Evolutionary conservation across 2,888 invertebrate species (phyloP).

Genomic region (Dryobota labecula): DNA sequence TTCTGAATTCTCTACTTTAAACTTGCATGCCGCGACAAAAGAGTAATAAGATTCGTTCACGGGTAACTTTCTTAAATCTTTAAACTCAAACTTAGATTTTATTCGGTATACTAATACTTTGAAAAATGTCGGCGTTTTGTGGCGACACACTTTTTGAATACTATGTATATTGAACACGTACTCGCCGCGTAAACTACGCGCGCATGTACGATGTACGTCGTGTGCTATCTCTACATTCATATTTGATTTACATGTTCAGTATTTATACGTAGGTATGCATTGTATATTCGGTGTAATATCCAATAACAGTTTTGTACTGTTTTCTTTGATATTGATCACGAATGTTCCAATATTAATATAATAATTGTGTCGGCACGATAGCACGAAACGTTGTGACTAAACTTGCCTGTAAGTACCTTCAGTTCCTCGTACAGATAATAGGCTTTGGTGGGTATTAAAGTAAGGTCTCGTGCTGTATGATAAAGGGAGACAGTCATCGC

Average conservation of each 20-base stretch:
- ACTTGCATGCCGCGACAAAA: conserved; percentile 80
- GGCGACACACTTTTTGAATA: conserved; percentile 52
- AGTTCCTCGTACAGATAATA: conserved; percentile 29
- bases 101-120: conserved; percentile 57
- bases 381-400: conserved; percentile 36
- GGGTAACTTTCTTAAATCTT: conserved; percentile 73
- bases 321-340: conserved; percentile 55
- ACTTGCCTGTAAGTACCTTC: conserved; percentile 30
- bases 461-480: conserved; percentile 67
- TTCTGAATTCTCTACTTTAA: conserved; percentile 79
- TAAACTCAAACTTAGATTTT: conserved; percentile 69
- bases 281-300: conserved; percentile 43
- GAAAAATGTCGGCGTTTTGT: conserved; percentile 50
- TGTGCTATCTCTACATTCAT: conserved; percentile 55
- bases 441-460: conserved; percentile 59
- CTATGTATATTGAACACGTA: conserved; percentile 48
- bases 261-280: conserved; percentile 29
- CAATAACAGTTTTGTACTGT: conserved; percentile 48
- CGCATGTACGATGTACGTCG: conserved; percentile 27
- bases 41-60: conserved; percentile 80
- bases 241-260: conserved; percentile 55
- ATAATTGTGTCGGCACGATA: conserved; percentile 52
- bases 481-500: conserved; percentile 63
- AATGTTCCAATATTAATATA: conserved; percentile 52
- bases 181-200: conserved; percentile 35